These are phyloP conservation scores for Megaceryle maxima DNA, from an alignment of 2,113 vertebrate genomes.

Conservation along the genomic window DNA sequence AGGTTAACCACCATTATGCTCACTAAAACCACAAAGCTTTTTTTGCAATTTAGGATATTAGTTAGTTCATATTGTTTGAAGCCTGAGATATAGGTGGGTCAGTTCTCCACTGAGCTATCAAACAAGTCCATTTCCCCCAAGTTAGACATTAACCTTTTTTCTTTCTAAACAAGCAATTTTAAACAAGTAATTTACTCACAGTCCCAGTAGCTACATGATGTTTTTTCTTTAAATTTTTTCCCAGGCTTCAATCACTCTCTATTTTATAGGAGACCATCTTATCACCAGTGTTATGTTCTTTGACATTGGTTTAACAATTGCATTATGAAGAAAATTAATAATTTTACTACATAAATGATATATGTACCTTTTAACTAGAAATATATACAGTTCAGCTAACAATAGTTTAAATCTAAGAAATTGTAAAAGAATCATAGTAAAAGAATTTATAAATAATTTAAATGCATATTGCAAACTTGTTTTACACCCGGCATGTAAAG, in stretches of 20 bases:
- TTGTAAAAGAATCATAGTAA: not conserved
- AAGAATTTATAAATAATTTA: not conserved
- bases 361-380: not conserved
- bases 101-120: not conserved
- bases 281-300: not conserved
- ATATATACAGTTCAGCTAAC: not conserved
- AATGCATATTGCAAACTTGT: not conserved
- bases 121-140: not conserved
- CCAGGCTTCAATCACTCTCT: not conserved
- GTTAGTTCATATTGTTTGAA: not conserved
- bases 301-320: not conserved
- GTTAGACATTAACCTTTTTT: constrained; percentile 14
- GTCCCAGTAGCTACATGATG: not conserved
- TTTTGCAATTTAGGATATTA: not conserved
- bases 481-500: not conserved
- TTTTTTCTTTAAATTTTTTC: not conserved
- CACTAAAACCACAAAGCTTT: not conserved
- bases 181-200: not conserved
- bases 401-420: not conserved
- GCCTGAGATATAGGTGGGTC: not conserved
- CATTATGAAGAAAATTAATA: not conserved
- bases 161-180: not conserved
- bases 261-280: not conserved
- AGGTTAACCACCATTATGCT: not conserved
- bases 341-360: not conserved